A percentile compares a stretch with the other conserved stretches of the same genome.
These are phyloP conservation scores for Oriolus oriolus DNA, from an alignment of 2,113 vertebrate species.

Conservation along the genomic window DNA sequence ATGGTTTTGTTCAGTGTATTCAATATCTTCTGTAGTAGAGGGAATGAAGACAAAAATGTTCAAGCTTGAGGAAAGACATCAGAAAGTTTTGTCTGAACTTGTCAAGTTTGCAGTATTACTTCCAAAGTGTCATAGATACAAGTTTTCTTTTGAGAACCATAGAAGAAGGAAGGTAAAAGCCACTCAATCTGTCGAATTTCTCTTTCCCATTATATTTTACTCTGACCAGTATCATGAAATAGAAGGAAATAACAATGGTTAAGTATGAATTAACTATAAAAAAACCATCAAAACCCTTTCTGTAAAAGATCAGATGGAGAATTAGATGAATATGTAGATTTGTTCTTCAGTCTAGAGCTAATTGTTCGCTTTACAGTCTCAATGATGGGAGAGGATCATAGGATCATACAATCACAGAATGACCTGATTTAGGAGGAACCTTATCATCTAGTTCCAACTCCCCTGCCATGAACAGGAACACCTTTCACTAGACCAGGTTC, in stretches of 20 bases:
- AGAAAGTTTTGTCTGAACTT: neutral
- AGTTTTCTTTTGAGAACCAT: neutral
- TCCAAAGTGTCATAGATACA: neutral
- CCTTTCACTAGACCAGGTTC: neutral
- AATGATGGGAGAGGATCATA: rapidly evolving
- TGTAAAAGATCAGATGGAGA: neutral
- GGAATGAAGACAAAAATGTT: neutral
- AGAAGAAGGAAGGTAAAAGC: neutral
- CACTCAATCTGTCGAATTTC: neutral
- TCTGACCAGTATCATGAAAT: neutral
- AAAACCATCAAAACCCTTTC: neutral
- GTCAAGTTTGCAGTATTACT: neutral
- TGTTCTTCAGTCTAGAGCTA: neutral
- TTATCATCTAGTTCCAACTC: neutral
- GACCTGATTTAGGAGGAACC: neutral
- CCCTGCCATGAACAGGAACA: neutral
- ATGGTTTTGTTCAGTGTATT: neutral
- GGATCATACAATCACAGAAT: neutral
- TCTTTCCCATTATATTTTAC: neutral
- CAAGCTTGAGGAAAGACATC: neutral
- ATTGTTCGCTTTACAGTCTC: neutral
- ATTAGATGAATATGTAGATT: neutral
- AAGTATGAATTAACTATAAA: neutral
- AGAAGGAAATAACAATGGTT: neutral
- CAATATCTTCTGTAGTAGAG: neutral